phyloP scores from a whole-genome alignment of 2,888 invertebrate species.

The Emmelina monodactyla region DNA sequence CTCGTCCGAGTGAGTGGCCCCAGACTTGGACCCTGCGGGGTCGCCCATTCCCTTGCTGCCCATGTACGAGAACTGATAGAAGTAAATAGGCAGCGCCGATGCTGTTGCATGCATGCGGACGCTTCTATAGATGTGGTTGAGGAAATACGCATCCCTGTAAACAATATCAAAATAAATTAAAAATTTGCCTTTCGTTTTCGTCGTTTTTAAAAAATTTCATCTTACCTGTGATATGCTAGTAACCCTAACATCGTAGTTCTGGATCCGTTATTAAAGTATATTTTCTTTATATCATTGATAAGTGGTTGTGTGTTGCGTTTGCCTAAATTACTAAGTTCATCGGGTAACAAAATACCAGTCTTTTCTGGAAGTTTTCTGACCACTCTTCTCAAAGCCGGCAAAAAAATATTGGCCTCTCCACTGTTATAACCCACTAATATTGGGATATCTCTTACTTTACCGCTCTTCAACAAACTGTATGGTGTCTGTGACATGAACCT shows the following conservation, averaged over 20 bases:
- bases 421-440: conserved; percentile 45
- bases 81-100: conserved; percentile 28
- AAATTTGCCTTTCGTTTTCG: too few species aligned
- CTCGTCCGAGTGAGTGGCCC: conserved; percentile 52
- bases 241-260: too few species aligned
- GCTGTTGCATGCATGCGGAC: conserved; percentile 29
- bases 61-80: conserved; percentile 43
- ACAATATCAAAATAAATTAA: conserved; percentile 17
- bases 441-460: conserved; percentile 28
- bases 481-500: conserved; percentile 35
- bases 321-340: conserved; percentile 28
- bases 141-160: conserved; percentile 51
- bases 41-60: conserved; percentile 34
- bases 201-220: too few species aligned
- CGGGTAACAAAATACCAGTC: conserved; percentile 31
- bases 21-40: conserved; percentile 28
- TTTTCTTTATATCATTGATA: too few species aligned
- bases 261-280: too few species aligned
- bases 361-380: conserved; percentile 22
- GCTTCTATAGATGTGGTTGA: conserved; percentile 40
- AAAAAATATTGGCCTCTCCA: conserved; percentile 47
- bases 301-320: too few species aligned
- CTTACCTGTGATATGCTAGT: too few species aligned
- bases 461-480: conserved; percentile 25
- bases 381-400: conserved; percentile 27